Base-by-base conservation (phyloP, 2,797 vertebrate genomes). In the Alosa sapidissima region DNA sequence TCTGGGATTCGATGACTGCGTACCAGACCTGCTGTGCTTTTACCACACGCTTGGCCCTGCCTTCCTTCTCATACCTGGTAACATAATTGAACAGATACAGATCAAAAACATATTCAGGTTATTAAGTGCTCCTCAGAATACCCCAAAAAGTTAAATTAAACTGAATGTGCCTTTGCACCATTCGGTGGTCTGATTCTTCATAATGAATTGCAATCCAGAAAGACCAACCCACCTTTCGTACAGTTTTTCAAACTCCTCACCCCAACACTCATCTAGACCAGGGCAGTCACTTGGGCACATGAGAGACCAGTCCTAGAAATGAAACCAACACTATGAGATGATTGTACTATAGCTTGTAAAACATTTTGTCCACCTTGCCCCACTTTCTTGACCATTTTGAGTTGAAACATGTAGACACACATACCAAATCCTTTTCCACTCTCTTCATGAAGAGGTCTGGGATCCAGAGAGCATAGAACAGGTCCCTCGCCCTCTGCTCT, bases 371-470 rank as follows among this genome's bases (percentile, higher is more conserved):
- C 21, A 62, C 0, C 6, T n/a, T 7, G 5, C 21, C 55, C 58
- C 6, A 62, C 21, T 24, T n/a, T 9, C n/a, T 16, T 24, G 6
- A 8, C 58, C n/a, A 24, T 60, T 60, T 0, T 9, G 21, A 21
- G 6, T 9, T 33, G 11, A 2, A 7, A 24, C 16, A 58, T 55
- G 0, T 55, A 19, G 19, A 28, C 8, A 51, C 11, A 62, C 52
- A 92, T n/a, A 97, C 97, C 94, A 94, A 92, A 93, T 99, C 99
- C 89, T 92, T 96, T 92, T 99, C 98, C 51, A 99, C 98, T 7
- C 98, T 90, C 89, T 96, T 97, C 98, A 99, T 99, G 93, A 99
- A 99, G 87, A 99, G 96, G 91, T 99, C 98, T 0, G 98, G 98
- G 88, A 99, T 99, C 98, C 98, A 99, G 86, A 99, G 89, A 0